Percentiles rank a stretch among this genome's conserved stretches.
Evolutionary conservation across 2,888 invertebrate genomes (phyloP).

Genomic region (Mayetiola destructor): DNA sequence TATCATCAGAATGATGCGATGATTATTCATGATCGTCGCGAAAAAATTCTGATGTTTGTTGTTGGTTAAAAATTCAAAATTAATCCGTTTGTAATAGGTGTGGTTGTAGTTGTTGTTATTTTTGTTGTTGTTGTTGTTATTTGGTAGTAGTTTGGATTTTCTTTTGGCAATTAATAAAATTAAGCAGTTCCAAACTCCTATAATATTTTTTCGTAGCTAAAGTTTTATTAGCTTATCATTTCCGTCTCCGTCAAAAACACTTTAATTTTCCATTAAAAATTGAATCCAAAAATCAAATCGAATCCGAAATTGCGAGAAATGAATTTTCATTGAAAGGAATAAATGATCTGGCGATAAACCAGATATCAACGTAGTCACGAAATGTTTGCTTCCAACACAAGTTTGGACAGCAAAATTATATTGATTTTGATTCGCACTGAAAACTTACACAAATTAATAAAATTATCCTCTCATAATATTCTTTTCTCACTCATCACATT

Average conservation of each 20-base stretch:
- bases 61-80: no score
- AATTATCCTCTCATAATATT: no score
- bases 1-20: slow-evolving; percentile 1
- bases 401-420: no score
- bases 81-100: background rate
- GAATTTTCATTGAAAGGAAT: no score
- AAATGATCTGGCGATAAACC: no score
- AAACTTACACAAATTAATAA: no score
- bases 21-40: background rate
- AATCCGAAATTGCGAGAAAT: no score
- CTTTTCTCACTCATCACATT: no score
- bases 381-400: no score
- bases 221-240: background rate
- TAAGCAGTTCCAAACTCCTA: background rate
- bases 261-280: background rate
- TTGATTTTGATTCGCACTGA: no score
- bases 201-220: background rate
- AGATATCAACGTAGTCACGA: no score
- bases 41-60: slow-evolving; percentile 10
- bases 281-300: no score
- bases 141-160: background rate
- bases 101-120: background rate
- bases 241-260: background rate
- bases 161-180: background rate
- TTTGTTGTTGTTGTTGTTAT: background rate